A percentile compares a stretch with the other conserved stretches of the same genome.
phyloP scores from a whole-genome alignment of 2,113 vertebrate species.

The Perognathus longimembris region DNA sequence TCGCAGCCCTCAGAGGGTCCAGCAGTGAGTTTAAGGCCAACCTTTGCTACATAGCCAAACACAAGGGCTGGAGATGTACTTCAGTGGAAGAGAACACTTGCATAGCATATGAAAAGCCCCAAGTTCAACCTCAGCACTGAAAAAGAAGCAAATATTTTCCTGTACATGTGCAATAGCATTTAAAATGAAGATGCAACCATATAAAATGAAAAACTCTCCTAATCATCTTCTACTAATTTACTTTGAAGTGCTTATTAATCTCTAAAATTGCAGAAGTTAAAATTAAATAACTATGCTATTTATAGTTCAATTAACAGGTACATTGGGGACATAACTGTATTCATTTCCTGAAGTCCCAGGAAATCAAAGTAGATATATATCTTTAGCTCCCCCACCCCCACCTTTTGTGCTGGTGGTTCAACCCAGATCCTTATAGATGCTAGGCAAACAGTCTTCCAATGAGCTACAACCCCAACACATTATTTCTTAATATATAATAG shows the following conservation, averaged over 20 bases:
- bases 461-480: neutral
- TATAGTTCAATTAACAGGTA: slow-evolving; percentile 1
- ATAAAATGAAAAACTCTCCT: slow-evolving; percentile 5
- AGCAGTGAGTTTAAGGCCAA: too few species aligned
- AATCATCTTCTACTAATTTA: neutral
- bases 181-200: neutral
- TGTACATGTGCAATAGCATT: neutral
- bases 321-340: neutral
- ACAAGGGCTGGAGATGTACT: too few species aligned
- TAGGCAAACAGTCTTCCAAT: neutral
- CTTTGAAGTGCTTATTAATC: slow-evolving; percentile 28
- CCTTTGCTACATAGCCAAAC: too few species aligned
- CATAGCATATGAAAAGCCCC: too few species aligned
- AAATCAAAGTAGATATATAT: slow-evolving; percentile 6
- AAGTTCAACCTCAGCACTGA: too few species aligned
- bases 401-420: neutral
- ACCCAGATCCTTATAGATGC: neutral
- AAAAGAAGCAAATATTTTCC: neutral
- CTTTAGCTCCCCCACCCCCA: neutral
- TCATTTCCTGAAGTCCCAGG: slow-evolving; percentile 35
- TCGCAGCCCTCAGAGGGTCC: too few species aligned
- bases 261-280: slow-evolving; percentile 1
- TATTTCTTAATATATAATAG: slow-evolving; percentile 25
- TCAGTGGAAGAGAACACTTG: too few species aligned
- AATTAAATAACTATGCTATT: neutral